Percentiles rank a stretch among this genome's conserved stretches.
Conservation (phyloP, 2,888 invertebrate species). For the Odiellus spinosus region DNA sequence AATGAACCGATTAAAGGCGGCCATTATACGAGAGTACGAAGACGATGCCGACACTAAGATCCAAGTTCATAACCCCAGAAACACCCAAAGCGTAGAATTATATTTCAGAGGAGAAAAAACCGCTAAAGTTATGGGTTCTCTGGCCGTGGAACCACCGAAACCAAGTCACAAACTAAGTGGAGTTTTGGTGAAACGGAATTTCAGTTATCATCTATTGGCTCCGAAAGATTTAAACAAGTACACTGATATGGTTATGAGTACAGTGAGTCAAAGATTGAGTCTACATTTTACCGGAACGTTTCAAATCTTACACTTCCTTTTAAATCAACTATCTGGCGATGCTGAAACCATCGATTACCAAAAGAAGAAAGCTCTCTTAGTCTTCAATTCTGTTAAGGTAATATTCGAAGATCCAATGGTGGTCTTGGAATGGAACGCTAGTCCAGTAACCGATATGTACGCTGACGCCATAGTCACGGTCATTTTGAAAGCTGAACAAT, state of each 20-base stretch:
- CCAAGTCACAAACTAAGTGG: conserved; percentile 70
- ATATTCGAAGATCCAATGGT: conserved; percentile 63
- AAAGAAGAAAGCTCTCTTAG: conserved; percentile 48
- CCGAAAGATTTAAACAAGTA: conserved; percentile 86
- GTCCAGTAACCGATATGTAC: conserved; percentile 93
- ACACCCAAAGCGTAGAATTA: conserved; percentile 80
- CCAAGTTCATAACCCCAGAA: conserved; percentile 84
- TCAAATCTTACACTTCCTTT: conserved; percentile 31
- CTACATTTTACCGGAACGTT: conserved; percentile 66
- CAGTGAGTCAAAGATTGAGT: conserved; percentile 79
- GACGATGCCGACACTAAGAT: conserved; percentile 59
- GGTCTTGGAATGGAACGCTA: conserved; percentile 84
- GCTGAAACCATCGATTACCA: conserved; percentile 43
- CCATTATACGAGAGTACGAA: conserved; percentile 82
- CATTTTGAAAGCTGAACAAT: conserved; percentile 60
- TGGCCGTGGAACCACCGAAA: conserved; percentile 67
- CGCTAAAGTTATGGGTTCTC: conserved; percentile 88
- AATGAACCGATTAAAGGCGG: conserved; percentile 90
- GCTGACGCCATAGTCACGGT: conserved; percentile 87
- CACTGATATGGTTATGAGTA: conserved; percentile 86
- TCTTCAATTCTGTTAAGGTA: conserved; percentile 69
- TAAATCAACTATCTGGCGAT: conserved; percentile 18
- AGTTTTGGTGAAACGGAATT: conserved; percentile 88
- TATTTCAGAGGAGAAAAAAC: conserved; percentile 96
- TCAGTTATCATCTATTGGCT: conserved; percentile 88